Evolutionary conservation across 2,888 invertebrate genomes (phyloP).

Genomic region (Ochropleura plecta): DNA sequence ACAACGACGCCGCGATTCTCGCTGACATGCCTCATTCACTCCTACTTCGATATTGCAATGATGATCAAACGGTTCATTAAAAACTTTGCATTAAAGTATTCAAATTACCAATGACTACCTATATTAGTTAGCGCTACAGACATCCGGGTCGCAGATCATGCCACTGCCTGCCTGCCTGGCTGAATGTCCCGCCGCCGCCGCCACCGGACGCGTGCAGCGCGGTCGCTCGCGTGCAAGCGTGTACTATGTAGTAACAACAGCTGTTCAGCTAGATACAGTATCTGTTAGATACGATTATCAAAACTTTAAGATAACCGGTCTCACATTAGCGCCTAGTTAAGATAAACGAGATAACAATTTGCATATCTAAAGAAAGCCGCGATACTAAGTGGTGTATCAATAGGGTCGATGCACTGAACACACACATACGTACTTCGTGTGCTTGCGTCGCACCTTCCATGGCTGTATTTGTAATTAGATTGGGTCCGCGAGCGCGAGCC

Average conservation of each 20-base stretch:
- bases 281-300: constrained; percentile 88
- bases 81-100: neutral
- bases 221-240: constrained; percentile 41
- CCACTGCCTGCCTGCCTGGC: neutral
- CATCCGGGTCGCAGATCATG: neutral
- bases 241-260: constrained; percentile 65
- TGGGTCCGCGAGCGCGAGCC: constrained; percentile 28
- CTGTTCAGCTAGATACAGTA: constrained; percentile 82
- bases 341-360: constrained; percentile 89
- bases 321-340: constrained; percentile 89
- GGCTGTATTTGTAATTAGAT: constrained; percentile 52
- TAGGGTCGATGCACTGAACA: constrained; percentile 81
- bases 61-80: neutral
- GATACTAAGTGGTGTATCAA: constrained; percentile 78
- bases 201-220: constrained; percentile 12
- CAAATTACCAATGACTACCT: neutral
- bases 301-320: constrained; percentile 85
- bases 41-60: constrained; percentile 6
- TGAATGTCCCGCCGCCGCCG: neutral
- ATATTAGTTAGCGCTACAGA: neutral
- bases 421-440: constrained; percentile 37
- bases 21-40: constrained; percentile 1
- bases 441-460: constrained; percentile 48
- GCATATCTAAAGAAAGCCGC: constrained; percentile 85
- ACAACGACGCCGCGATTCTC: constrained; percentile 46